These are phyloP conservation scores for Psittacula derbiana DNA, from an alignment of 2,797 vertebrate genomes.

Conservation along the genomic window DNA sequence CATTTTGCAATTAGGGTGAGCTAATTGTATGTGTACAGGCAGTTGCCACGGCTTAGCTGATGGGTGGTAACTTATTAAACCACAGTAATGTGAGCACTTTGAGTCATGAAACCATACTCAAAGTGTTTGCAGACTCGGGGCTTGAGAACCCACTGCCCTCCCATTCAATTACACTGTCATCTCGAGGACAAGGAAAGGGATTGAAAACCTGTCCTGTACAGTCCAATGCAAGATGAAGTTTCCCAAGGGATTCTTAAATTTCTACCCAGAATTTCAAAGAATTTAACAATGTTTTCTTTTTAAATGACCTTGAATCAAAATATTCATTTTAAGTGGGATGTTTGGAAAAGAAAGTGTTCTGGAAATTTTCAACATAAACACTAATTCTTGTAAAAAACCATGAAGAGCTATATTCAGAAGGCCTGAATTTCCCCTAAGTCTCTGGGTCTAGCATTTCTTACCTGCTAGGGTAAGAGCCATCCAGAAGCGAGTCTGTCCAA, in stretches of 20 bases:
- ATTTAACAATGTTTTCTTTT: slow-evolving; percentile 63
- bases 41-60: slow-evolving; percentile 36
- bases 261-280: slow-evolving; percentile 60
- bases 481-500: background rate
- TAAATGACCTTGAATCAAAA: slow-evolving; percentile 49
- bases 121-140: slow-evolving; percentile 23
- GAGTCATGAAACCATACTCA: slow-evolving; percentile 20
- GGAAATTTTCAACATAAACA: slow-evolving; percentile 49
- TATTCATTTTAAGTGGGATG: slow-evolving; percentile 46
- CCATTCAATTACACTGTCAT: background rate
- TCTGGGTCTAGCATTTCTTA: background rate
- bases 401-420: background rate
- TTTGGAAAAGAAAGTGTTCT: slow-evolving; percentile 43
- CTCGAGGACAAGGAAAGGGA: background rate
- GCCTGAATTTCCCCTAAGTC: background rate
- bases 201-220: background rate
- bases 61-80: slow-evolving; percentile 37
- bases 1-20: slow-evolving; percentile 30
- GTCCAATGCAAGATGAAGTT: slow-evolving; percentile 7
- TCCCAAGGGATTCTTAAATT: slow-evolving; percentile 33
- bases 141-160: background rate
- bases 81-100: slow-evolving; percentile 35
- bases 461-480: background rate
- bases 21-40: slow-evolving; percentile 8
- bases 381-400: background rate